phyloP scores from a whole-genome alignment of 1,140 invertebrate genomes.

The Asobara japonica region DNA sequence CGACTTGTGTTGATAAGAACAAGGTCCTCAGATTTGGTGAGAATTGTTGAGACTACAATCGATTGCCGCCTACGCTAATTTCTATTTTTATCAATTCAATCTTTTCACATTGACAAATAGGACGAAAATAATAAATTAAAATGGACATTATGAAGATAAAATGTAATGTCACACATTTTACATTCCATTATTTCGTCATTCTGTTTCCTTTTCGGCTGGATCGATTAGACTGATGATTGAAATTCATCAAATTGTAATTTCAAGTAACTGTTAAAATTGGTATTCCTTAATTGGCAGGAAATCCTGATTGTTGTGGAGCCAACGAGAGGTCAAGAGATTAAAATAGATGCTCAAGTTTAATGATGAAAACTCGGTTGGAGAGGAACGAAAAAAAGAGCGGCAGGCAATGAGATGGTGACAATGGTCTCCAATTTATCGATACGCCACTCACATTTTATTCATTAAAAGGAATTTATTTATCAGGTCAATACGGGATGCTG shows the following conservation, averaged over 20 bases:
- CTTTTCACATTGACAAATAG: no score
- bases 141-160: no score
- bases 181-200: no score
- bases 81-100: no score
- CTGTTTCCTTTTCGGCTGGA: no score
- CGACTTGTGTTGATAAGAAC: no score
- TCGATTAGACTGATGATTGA: neutral
- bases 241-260: neutral
- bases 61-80: no score
- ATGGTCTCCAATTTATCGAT: neutral
- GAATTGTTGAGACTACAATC: no score
- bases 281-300: neutral
- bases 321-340: neutral
- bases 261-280: no score
- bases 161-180: no score
- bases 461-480: neutral
- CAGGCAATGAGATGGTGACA: neutral
- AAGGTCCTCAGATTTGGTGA: no score
- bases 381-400: neutral
- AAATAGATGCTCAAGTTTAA: neutral
- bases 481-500: neutral
- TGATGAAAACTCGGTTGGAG: neutral
- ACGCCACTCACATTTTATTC: neutral
- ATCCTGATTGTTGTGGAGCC: neutral
- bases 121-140: no score